These are phyloP conservation scores for Dasyornis broadbenti DNA, from an alignment of 2,113 vertebrate genomes.

Conservation along the genomic window DNA sequence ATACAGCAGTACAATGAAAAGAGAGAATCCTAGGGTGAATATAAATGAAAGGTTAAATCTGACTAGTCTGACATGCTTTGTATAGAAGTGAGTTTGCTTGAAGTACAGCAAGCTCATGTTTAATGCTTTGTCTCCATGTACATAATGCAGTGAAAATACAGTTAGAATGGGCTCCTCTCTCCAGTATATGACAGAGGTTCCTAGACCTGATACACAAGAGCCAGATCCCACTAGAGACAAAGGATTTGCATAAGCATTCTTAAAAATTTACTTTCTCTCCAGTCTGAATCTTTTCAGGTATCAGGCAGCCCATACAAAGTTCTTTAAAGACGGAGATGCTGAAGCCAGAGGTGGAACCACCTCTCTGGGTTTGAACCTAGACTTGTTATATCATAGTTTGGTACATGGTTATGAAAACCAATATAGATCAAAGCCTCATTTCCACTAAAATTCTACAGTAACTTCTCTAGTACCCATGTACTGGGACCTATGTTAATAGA, in stretches of 20 bases:
- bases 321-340: neutral
- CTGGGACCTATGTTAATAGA: neutral
- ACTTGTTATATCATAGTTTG: fast-evolving
- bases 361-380: neutral
- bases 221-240: neutral
- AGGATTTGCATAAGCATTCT: neutral
- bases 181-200: neutral
- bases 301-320: neutral
- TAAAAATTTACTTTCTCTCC: neutral
- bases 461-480: neutral
- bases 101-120: neutral
- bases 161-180: neutral
- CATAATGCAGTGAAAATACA: neutral
- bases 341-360: neutral
- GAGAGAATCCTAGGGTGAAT: neutral
- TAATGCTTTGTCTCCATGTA: neutral
- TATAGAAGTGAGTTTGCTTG: neutral
- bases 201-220: neutral
- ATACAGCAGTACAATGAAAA: neutral
- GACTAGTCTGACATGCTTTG: neutral
- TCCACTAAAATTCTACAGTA: neutral
- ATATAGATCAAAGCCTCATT: neutral
- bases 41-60: neutral
- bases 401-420: neutral
- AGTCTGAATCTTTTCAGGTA: neutral